Conservation (phyloP, 2,797 vertebrate species). For the Anas acuta region DNA sequence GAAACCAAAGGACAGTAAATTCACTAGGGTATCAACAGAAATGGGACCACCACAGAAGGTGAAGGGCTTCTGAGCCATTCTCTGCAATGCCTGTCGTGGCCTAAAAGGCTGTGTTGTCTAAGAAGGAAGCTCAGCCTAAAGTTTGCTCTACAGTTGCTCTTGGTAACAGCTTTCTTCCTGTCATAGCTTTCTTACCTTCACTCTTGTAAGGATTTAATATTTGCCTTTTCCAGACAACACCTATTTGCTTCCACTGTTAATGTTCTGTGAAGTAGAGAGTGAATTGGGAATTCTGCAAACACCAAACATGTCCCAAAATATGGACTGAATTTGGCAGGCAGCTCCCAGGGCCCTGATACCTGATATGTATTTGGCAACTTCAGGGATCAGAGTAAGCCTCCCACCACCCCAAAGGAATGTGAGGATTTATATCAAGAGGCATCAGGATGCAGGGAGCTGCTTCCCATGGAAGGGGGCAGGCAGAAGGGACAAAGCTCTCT, state of each 20-base stretch:
- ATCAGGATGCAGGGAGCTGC: not conserved
- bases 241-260: rapidly evolving
- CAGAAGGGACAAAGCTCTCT: not conserved
- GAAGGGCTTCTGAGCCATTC: not conserved
- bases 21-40: not conserved
- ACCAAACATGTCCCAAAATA: not conserved
- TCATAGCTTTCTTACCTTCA: not conserved
- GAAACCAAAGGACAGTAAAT: not conserved
- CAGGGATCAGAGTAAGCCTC: not conserved
- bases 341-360: not conserved
- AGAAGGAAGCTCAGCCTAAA: not conserved
- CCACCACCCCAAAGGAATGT: not conserved
- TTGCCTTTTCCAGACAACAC: not conserved
- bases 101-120: not conserved
- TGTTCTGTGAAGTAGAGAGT: not conserved
- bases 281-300: not conserved
- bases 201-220: not conserved
- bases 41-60: not conserved
- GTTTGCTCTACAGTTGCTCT: not conserved
- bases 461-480: not conserved
- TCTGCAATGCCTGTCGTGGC: not conserved
- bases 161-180: not conserved
- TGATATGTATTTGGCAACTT: not conserved
- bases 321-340: not conserved
- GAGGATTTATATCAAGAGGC: not conserved